phyloP scores from a whole-genome alignment of 2,888 invertebrate species.

The Mythimna pallens region DNA sequence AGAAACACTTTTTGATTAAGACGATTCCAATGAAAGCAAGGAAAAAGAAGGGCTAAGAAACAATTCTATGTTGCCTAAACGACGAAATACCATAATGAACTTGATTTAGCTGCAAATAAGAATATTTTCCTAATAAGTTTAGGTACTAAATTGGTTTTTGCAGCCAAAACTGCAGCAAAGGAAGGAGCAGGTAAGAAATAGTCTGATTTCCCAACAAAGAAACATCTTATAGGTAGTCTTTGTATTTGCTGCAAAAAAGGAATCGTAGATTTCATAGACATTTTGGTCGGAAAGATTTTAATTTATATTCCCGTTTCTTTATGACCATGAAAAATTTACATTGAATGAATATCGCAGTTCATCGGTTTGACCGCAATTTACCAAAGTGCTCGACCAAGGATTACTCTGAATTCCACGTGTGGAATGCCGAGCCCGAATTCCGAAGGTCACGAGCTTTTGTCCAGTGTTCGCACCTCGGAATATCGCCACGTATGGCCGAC shows the following conservation, averaged over 20 bases:
- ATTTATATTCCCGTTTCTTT: neutral
- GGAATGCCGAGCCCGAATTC: conserved; percentile 55
- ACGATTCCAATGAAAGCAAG: too few species aligned
- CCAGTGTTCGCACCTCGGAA: conserved; percentile 55
- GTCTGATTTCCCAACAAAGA: neutral
- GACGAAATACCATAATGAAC: neutral
- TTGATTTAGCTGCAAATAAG: neutral
- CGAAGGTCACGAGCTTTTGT: conserved; percentile 58
- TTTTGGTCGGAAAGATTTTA: neutral
- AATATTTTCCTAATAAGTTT: too few species aligned
- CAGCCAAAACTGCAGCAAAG: neutral
- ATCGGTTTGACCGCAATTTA: conserved; percentile 51
- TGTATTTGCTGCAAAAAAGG: neutral
- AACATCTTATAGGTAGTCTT: neutral
- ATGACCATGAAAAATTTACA: neutral
- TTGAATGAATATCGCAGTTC: conserved; percentile 45
- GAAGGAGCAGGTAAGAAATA: neutral
- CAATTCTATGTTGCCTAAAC: too few species aligned
- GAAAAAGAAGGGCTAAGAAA: too few species aligned
- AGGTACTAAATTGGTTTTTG: too few species aligned
- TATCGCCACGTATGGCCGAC: conserved; percentile 37
- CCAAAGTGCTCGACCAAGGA: conserved; percentile 55
- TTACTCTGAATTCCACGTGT: conserved; percentile 55
- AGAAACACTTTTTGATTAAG: neutral
- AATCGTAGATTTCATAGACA: too few species aligned